Base-by-base conservation (phyloP, 2,113 vertebrate species). In the Cercopithecus mona region DNA sequence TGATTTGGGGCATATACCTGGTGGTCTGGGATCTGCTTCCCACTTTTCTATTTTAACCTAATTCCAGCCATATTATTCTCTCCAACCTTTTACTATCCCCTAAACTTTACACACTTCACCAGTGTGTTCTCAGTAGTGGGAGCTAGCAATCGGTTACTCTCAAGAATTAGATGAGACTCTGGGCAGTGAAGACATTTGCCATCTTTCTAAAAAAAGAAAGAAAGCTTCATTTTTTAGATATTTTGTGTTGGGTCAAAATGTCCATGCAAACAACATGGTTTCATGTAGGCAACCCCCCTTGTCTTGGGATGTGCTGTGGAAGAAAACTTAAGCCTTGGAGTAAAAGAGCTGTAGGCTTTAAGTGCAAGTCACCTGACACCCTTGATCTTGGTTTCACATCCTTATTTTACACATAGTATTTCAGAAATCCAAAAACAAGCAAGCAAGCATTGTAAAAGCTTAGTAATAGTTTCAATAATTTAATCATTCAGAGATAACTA, bases 261-360 rank as follows among this genome's bases (percentile, higher is more conserved):
- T 79, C 6, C 12, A 30, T 64, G 52, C 2, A 80, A 55, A 55
- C 8, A 22, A 40, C 3, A 0, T 0, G 13, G 20, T 32, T 79
- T 80, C 17, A 1, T 32, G 6, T 10, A 55, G 25, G 30, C 43
- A 45, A 27, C 27, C 20, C 8, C 27, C 16, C 20, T 11, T n/a
- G 7, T 9, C 40, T 27, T 22, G 3, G n/a, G 16, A 25, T 52
- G 4, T n/a, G 16, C 59, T 0, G 2, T 59, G 8, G 16, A 23
- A 72, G 45, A 45, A 80, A 52, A 11, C 23, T 9, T 5, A 16
- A 52, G 27, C 40, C 66, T 27, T 22, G 12, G 1, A 25, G 8
- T 3, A 35, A 68, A 32, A 32, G 9, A 18, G 7, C 18, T 25
- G 20, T 32, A 38, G 43, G 12, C 8, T 32, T 43, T 30, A 17